These are phyloP conservation scores for Vimba vimba DNA, from an alignment of 2,113 vertebrate genomes.

Conservation along the genomic window DNA sequence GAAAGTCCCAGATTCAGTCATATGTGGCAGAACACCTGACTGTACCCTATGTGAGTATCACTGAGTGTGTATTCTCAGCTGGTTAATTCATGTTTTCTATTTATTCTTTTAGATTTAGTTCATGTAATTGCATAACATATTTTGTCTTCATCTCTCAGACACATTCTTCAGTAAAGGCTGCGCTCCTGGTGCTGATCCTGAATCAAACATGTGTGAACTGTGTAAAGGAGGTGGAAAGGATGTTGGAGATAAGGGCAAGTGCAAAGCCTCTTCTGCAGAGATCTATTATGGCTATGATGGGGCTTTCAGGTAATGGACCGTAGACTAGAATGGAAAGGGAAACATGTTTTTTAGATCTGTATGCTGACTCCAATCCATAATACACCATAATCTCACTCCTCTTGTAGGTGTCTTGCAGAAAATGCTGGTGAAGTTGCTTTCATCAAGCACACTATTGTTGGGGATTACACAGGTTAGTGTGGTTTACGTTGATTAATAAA, in stretches of 20 bases:
- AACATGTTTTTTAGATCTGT: not conserved
- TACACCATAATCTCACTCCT: not conserved
- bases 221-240: conserved; percentile 71
- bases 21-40: conserved; percentile 66
- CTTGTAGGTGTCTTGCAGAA: conserved; percentile 83
- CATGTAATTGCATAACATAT: too few relatives aligned
- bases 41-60: conserved; percentile 83
- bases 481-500: not conserved
- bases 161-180: conserved; percentile 82
- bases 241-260: conserved; percentile 67
- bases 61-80: not conserved
- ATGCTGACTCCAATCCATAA: not conserved
- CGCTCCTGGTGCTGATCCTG: conserved; percentile 79
- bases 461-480: conserved; percentile 80
- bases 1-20: conserved; percentile 83
- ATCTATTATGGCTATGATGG: conserved; percentile 83
- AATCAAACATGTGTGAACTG: conserved; percentile 79
- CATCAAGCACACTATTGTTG: conserved; percentile 82
- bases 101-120: not conserved
- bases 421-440: conserved; percentile 86
- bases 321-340: not conserved
- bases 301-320: conserved; percentile 80
- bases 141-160: conserved; percentile 59
- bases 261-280: conserved; percentile 78
- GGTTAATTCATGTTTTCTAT: not conserved